A percentile compares a stretch with the other conserved stretches of the same genome.
phyloP scores from a whole-genome alignment of 1,140 invertebrate species.

The Phortica variegata region DNA sequence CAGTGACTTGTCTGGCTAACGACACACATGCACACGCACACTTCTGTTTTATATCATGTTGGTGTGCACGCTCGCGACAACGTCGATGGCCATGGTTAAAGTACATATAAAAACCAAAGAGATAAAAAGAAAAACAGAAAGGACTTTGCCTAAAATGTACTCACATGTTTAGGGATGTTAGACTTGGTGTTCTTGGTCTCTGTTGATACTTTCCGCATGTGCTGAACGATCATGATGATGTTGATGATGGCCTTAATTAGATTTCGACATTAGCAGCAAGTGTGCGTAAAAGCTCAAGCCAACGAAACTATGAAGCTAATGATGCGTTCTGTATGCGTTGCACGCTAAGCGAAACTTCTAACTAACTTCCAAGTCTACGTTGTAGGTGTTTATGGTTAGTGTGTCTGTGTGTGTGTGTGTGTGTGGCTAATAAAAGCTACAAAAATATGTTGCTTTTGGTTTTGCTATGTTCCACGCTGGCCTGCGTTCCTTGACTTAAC shows the following conservation, averaged over 20 bases:
- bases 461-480: too few species aligned
- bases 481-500: too few species aligned
- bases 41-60: conserved; percentile 18
- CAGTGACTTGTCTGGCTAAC: conserved; percentile 28
- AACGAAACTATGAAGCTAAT: conserved; percentile 24
- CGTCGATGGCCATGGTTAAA: conserved; percentile 19
- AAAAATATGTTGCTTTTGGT: too few species aligned
- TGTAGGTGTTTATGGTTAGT: conserved; percentile 19
- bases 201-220: too few species aligned
- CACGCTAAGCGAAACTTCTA: conserved; percentile 20
- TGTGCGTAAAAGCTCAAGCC: neutral
- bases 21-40: neutral
- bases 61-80: conserved; percentile 12
- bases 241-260: conserved; percentile 37
- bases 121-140: too few species aligned
- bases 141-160: too few species aligned
- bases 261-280: conserved; percentile 37
- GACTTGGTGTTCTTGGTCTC: too few species aligned
- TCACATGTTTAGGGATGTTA: too few species aligned
- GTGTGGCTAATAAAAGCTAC: too few species aligned
- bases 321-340: conserved; percentile 34
- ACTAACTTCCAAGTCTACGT: conserved; percentile 9
- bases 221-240: too few species aligned
- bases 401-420: conserved; percentile 2
- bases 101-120: neutral